Evolutionary conservation across 2,113 vertebrate species (phyloP).

Genomic region (Nyctibius bracteatus): DNA sequence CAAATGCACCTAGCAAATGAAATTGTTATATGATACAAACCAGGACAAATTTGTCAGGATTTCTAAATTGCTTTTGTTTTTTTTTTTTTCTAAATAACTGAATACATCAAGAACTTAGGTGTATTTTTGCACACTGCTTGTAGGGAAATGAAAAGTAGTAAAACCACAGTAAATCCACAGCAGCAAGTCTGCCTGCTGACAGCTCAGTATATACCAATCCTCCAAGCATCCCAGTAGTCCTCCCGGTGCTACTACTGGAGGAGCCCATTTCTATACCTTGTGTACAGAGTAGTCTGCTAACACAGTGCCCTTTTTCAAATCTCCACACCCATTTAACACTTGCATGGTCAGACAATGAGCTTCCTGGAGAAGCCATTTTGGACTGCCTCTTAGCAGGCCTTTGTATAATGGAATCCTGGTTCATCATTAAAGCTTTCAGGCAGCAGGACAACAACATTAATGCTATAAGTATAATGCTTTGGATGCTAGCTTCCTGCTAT

Average conservation of each 20-base stretch:
- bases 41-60: background rate
- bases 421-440: background rate
- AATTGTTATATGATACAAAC: background rate
- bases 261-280: accelerated
- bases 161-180: background rate
- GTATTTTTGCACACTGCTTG: background rate
- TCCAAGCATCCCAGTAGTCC: background rate
- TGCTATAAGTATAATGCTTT: background rate
- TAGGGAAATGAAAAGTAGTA: background rate
- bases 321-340: background rate
- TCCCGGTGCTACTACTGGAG: background rate
- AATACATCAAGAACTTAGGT: background rate
- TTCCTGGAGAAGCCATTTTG: background rate
- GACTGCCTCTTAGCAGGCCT: background rate
- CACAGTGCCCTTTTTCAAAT: background rate
- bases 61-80: background rate
- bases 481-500: background rate
- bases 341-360: background rate
- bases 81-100: background rate
- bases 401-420: background rate
- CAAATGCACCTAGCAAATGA: background rate
- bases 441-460: background rate
- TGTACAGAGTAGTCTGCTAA: background rate
- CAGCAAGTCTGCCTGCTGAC: background rate
- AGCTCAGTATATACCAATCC: background rate